These are phyloP conservation scores for Gryllus bimaculatus DNA, from an alignment of 1,140 invertebrate species.

Conservation along the genomic window DNA sequence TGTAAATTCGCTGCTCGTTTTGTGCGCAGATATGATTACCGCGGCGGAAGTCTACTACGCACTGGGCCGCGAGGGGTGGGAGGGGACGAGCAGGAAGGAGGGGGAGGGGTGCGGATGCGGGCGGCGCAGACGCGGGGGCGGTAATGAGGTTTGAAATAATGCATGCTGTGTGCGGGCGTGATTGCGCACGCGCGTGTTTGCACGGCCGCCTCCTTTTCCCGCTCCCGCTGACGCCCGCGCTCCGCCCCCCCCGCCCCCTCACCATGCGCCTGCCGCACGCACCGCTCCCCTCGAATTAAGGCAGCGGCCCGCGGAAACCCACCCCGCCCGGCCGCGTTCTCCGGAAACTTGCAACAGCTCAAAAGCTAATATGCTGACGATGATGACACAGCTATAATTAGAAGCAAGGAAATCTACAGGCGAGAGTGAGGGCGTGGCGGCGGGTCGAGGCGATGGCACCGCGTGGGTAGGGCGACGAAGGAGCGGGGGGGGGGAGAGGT, in stretches of 20 bases:
- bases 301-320: background rate
- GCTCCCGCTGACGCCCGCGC: too few species aligned
- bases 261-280: too few species aligned
- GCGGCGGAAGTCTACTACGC: too few species aligned
- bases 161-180: background rate
- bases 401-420: background rate
- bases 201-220: background rate
- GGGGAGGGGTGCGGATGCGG: too few species aligned
- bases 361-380: constrained; percentile 4
- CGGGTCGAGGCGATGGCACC: background rate
- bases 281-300: background rate
- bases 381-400: background rate
- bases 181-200: background rate
- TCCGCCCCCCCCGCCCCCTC: too few species aligned
- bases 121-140: background rate
- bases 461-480: background rate
- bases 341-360: background rate
- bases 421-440: background rate
- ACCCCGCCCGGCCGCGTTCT: too few species aligned
- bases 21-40: too few species aligned
- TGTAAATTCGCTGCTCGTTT: too few species aligned
- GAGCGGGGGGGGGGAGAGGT: too few species aligned
- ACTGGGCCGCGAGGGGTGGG: too few species aligned
- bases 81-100: too few species aligned
- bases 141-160: constrained; percentile 2